Percentiles rank a stretch among this genome's conserved stretches.
Evolutionary conservation across 2,113 vertebrate species (phyloP).

Genomic region (Chloebia gouldiae): DNA sequence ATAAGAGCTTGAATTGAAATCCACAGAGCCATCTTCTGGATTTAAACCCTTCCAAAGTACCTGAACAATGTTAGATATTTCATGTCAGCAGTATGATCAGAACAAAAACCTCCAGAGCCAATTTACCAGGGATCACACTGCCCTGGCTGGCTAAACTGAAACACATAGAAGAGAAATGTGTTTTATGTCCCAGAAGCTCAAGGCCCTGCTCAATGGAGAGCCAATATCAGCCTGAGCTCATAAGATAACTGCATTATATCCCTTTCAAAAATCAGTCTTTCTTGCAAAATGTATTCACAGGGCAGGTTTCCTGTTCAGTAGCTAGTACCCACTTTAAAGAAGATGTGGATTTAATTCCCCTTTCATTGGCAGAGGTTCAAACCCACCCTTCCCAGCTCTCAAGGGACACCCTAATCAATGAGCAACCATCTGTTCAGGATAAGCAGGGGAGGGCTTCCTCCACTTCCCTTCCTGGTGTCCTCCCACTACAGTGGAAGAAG

Average conservation of each 20-base stretch:
- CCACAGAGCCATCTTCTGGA: fast-evolving
- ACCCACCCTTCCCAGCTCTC: neutral
- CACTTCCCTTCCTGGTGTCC: neutral
- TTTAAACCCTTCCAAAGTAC: neutral
- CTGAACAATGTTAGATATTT: neutral
- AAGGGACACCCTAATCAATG: slow-evolving; percentile 21
- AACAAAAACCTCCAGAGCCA: neutral
- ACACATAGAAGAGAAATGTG: neutral
- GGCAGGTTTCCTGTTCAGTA: neutral
- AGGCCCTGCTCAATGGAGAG: neutral
- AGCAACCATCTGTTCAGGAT: slow-evolving; percentile 16
- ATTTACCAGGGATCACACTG: neutral
- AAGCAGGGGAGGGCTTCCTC: neutral
- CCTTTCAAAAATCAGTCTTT: neutral
- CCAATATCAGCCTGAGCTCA: neutral
- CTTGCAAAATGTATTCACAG: neutral
- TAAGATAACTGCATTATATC: neutral
- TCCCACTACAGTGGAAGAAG: neutral
- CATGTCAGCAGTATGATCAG: too few relatives aligned
- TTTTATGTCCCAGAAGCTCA: neutral
- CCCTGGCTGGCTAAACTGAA: neutral
- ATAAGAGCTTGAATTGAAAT: neutral
- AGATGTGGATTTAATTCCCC: neutral
- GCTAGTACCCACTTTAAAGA: neutral
- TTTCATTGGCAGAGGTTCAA: slow-evolving; percentile 36